Percentiles rank a stretch among this genome's conserved stretches.
Conservation (phyloP, 2,113 vertebrate genomes). For the Callionymus lyra region DNA sequence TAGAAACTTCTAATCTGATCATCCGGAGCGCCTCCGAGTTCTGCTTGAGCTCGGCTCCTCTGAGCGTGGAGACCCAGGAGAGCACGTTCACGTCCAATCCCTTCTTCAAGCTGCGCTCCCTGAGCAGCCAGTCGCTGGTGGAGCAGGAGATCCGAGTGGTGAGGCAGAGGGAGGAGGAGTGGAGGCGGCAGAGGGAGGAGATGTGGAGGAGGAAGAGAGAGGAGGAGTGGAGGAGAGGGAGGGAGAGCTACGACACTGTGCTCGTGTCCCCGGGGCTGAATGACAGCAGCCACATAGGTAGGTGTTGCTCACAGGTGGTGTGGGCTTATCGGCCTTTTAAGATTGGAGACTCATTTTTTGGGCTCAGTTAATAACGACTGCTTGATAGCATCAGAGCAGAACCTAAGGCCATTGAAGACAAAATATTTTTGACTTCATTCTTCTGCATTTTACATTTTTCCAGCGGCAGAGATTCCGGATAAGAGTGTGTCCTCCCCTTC, state of each 20-base stretch:
- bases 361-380: too few relatives aligned
- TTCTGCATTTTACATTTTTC: background rate
- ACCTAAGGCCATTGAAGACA: too few relatives aligned
- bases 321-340: too few relatives aligned
- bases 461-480: slow-evolving; percentile 40
- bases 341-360: too few relatives aligned
- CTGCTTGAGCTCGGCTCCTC: slow-evolving; percentile 38
- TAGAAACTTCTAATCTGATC: slow-evolving; percentile 62
- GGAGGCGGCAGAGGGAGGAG: slow-evolving; percentile 55
- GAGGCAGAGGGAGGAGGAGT: slow-evolving; percentile 60
- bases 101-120: slow-evolving; percentile 59
- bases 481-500: slow-evolving; percentile 55
- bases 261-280: slow-evolving; percentile 54
- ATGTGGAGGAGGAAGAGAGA: slow-evolving; percentile 43
- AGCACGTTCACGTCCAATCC: slow-evolving; percentile 57
- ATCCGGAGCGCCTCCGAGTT: slow-evolving; percentile 61
- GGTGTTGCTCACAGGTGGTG: background rate
- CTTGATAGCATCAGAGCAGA: too few relatives aligned
- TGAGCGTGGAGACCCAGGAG: slow-evolving; percentile 32
- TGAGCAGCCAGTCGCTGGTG: slow-evolving; percentile 62
- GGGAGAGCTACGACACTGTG: slow-evolving; percentile 51
- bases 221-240: slow-evolving; percentile 40
- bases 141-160: slow-evolving; percentile 60
- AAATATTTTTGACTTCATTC: too few relatives aligned
- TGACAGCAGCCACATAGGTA: slow-evolving; percentile 36